These are phyloP conservation scores for Glossosoma conforme DNA, from an alignment of 1,140 invertebrate genomes.

Conservation along the genomic window DNA sequence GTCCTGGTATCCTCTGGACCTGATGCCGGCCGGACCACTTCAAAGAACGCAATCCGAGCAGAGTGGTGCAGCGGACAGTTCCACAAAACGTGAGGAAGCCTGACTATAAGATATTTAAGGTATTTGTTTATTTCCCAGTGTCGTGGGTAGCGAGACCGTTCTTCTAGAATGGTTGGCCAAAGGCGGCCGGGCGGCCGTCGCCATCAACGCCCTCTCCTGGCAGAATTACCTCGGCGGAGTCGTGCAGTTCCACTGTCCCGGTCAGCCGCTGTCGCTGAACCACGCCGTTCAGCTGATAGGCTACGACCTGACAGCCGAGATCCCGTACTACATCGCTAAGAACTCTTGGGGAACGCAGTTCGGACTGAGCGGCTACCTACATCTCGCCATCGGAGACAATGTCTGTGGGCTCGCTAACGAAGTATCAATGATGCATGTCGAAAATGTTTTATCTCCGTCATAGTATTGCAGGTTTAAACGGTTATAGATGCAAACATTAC, in stretches of 20 bases:
- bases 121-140: constrained; percentile 49
- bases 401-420: constrained; percentile 65
- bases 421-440: constrained; percentile 37
- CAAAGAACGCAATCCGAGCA: too few relatives aligned
- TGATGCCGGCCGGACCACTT: too few relatives aligned
- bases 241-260: constrained; percentile 76
- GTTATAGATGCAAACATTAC: too few relatives aligned
- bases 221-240: constrained; percentile 84
- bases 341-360: constrained; percentile 82
- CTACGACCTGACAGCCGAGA: constrained; percentile 66
- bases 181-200: constrained; percentile 72
- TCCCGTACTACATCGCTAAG: constrained; percentile 79
- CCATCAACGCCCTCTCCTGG: constrained; percentile 82
- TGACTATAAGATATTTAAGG: too few relatives aligned
- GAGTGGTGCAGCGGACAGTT: too few relatives aligned
- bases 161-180: constrained; percentile 59
- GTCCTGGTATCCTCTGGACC: too few relatives aligned
- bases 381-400: constrained; percentile 73
- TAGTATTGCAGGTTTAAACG: too few relatives aligned
- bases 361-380: constrained; percentile 72
- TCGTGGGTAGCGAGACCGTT: constrained; percentile 60
- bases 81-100: too few relatives aligned
- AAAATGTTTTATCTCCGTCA: too few relatives aligned
- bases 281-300: constrained; percentile 85
- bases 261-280: constrained; percentile 59